Evolutionary conservation across 2,888 invertebrate species (phyloP).

Genomic region (Drosophila rubida): DNA sequence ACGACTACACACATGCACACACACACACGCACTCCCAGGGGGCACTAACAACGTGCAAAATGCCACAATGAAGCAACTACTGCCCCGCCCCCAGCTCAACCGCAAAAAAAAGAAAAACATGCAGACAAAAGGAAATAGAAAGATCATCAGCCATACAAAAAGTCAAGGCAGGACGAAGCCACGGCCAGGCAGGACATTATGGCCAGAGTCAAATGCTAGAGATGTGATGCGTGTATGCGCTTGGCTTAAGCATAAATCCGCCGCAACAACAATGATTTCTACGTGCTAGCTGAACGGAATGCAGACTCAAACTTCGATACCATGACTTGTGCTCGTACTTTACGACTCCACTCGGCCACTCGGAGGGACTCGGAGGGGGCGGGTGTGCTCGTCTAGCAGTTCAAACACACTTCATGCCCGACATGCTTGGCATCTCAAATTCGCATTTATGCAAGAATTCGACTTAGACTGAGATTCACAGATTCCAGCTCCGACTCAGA

Average conservation of each 20-base stretch:
- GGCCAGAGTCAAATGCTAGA: slow-evolving; percentile 42
- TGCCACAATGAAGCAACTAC: slow-evolving; percentile 35
- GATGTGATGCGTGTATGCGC: slow-evolving; percentile 45
- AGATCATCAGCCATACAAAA: slow-evolving; percentile 27
- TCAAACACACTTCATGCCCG: slow-evolving; percentile 3
- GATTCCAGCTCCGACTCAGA: neutral
- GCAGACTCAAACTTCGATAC: slow-evolving; percentile 18
- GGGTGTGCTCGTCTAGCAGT: neutral
- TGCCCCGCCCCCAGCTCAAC: neutral
- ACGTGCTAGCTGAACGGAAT: slow-evolving; percentile 34
- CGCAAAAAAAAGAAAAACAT: neutral
- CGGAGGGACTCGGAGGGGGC: neutral
- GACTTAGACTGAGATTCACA: neutral
- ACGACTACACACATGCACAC: slow-evolving; percentile 36
- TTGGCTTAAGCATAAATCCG: slow-evolving; percentile 42
- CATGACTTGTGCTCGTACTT: slow-evolving; percentile 19
- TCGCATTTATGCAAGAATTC: slow-evolving; percentile 14
- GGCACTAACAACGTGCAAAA: slow-evolving; percentile 64
- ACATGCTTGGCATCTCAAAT: slow-evolving; percentile 43
- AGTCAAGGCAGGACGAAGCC: slow-evolving; percentile 5
- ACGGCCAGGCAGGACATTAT: slow-evolving; percentile 15
- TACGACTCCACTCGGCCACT: neutral
- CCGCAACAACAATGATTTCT: slow-evolving; percentile 16
- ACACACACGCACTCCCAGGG: slow-evolving; percentile 29
- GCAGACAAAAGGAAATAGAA: slow-evolving; percentile 24